Percentiles rank a stretch among this genome's conserved stretches.
phyloP scores from a whole-genome alignment of 2,113 vertebrate genomes.

The Nyctereutes procyonoides region DNA sequence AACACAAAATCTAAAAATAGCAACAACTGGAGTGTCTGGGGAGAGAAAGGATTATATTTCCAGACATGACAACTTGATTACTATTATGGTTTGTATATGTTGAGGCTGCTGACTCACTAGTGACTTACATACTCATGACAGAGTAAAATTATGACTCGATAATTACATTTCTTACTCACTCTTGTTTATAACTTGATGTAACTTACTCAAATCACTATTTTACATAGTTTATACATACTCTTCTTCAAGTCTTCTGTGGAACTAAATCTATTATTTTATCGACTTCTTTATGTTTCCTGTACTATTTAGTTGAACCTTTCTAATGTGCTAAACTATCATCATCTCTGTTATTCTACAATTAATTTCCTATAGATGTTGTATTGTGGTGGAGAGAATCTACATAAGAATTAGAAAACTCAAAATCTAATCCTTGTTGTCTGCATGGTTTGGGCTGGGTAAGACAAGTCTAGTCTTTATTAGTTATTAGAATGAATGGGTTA shows the following conservation, averaged over 20 bases:
- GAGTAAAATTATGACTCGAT: background rate
- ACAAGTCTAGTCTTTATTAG: background rate
- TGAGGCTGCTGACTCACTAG: constrained; percentile 8
- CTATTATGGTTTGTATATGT: background rate
- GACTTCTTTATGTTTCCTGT: background rate
- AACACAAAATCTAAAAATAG: constrained; percentile 3
- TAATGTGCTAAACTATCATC: background rate
- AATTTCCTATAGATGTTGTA: background rate
- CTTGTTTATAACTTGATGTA: background rate
- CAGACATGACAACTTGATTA: background rate
- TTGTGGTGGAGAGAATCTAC: background rate
- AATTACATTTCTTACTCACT: background rate
- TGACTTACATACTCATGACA: background rate
- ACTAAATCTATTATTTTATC: background rate
- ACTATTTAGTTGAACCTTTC: background rate
- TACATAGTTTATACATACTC: background rate
- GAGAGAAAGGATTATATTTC: constrained; percentile 1
- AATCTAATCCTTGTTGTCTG: background rate
- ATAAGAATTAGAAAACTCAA: background rate
- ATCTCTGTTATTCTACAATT: background rate
- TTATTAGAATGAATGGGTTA: background rate
- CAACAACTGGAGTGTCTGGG: background rate
- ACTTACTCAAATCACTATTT: background rate
- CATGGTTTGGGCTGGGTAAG: background rate
- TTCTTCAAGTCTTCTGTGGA: background rate